Conservation (phyloP, 2,888 invertebrate species). For the Drosophila atripex region DNA sequence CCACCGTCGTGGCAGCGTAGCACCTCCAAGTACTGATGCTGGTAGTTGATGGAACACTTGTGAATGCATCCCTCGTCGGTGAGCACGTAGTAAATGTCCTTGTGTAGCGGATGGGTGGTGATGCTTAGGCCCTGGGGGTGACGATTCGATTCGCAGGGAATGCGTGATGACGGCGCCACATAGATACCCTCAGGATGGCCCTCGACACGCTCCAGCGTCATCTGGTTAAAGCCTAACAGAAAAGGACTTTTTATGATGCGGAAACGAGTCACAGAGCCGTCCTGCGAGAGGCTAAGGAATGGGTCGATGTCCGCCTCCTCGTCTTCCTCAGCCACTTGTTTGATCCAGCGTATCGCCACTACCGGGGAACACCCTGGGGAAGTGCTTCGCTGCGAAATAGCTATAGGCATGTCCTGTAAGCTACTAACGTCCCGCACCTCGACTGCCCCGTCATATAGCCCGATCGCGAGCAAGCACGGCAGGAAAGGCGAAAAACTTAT, state of each 20-base stretch:
- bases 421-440: constrained; percentile 88
- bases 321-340: constrained; percentile 50
- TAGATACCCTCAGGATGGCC: constrained; percentile 87
- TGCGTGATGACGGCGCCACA: constrained; percentile 45
- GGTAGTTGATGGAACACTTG: constrained; percentile 92
- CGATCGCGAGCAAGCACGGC: constrained; percentile 90
- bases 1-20: constrained; percentile 92
- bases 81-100: constrained; percentile 90
- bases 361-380: constrained; percentile 88
- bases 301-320: constrained; percentile 85
- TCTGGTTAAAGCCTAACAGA: constrained; percentile 87
- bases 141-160: constrained; percentile 84
- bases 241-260: constrained; percentile 86
- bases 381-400: constrained; percentile 85
- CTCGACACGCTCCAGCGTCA: constrained; percentile 88
- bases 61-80: constrained; percentile 94
- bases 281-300: constrained; percentile 86
- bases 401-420: constrained; percentile 84
- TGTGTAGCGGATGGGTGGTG: constrained; percentile 86
- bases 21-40: constrained; percentile 89
- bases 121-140: constrained; percentile 88
- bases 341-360: constrained; percentile 88
- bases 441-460: constrained; percentile 90
- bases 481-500: constrained; percentile 88
- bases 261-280: constrained; percentile 86